A percentile compares a stretch with the other conserved stretches of the same genome.
phyloP scores from a whole-genome alignment of 2,797 vertebrate species.

The Halcyon leucocephala region DNA sequence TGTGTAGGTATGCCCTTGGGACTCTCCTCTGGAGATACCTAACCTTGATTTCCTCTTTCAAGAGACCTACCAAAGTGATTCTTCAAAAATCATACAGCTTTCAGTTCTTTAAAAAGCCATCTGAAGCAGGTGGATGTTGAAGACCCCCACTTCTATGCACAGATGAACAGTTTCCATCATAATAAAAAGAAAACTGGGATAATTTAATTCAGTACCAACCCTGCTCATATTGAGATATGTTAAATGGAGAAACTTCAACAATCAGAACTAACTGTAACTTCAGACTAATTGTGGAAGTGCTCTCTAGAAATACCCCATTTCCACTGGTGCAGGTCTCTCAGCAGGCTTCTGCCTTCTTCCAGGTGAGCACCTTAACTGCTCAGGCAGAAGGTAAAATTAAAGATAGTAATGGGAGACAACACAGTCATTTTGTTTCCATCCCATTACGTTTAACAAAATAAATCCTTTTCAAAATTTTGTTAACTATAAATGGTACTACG shows the following conservation, averaged over 20 bases:
- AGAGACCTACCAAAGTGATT: not conserved
- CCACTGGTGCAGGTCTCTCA: not conserved
- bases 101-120: not conserved
- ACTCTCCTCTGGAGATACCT: not conserved
- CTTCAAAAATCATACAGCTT: not conserved
- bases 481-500: not conserved
- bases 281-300: not conserved
- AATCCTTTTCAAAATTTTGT: not conserved
- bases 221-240: not conserved
- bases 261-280: not conserved
- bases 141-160: not conserved
- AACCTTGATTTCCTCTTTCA: not conserved
- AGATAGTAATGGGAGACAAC: not conserved
- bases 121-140: not conserved
- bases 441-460: slow-evolving; percentile 15
- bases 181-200: not conserved
- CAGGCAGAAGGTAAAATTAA: not conserved
- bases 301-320: not conserved
- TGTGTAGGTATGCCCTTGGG: not conserved
- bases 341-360: not conserved
- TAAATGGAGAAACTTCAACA: not conserved
- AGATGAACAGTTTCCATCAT: not conserved
- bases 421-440: not conserved
- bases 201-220: not conserved
- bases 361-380: not conserved